Conservation (phyloP, 1,140 invertebrate genomes). For the Muscidifurax raptorellus region DNA sequence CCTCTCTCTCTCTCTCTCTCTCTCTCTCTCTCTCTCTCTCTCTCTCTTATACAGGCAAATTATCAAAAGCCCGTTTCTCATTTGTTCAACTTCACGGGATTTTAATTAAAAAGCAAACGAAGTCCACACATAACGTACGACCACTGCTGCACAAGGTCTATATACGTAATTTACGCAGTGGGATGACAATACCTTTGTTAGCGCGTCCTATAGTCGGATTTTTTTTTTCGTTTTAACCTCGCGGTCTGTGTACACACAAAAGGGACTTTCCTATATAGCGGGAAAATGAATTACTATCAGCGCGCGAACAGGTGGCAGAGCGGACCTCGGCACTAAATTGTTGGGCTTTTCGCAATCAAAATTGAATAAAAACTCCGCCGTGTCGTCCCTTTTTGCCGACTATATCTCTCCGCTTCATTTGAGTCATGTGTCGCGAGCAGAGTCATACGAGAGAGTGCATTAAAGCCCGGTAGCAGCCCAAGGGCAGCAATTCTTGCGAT, state of each 20-base stretch:
- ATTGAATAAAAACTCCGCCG: constrained; percentile 56
- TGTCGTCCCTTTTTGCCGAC: constrained; percentile 2
- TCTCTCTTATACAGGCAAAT: not conserved
- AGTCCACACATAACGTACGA: not conserved
- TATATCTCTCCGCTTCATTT: not conserved
- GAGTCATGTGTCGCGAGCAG: not conserved
- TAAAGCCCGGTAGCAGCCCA: not conserved
- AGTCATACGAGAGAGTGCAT: not conserved
- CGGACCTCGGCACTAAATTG: constrained; percentile 55
- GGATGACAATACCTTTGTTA: not conserved
- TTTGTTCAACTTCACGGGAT: not conserved
- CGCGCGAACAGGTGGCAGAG: not conserved
- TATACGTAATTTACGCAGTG: not conserved
- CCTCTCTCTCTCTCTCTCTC: too few relatives aligned
- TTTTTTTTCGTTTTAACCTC: not conserved
- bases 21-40: too few relatives aligned
- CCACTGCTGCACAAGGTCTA: not conserved
- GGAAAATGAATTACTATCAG: constrained; percentile 20
- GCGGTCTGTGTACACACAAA: not conserved
- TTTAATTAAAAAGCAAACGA: not conserved
- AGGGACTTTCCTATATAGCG: too few relatives aligned
- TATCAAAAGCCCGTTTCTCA: not conserved
- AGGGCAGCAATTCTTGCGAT: not conserved
- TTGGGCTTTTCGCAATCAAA: constrained; percentile 60
- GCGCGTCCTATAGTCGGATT: not conserved